Evolutionary conservation across 2,797 vertebrate genomes (phyloP).

Genomic region (Lepus townsendii): DNA sequence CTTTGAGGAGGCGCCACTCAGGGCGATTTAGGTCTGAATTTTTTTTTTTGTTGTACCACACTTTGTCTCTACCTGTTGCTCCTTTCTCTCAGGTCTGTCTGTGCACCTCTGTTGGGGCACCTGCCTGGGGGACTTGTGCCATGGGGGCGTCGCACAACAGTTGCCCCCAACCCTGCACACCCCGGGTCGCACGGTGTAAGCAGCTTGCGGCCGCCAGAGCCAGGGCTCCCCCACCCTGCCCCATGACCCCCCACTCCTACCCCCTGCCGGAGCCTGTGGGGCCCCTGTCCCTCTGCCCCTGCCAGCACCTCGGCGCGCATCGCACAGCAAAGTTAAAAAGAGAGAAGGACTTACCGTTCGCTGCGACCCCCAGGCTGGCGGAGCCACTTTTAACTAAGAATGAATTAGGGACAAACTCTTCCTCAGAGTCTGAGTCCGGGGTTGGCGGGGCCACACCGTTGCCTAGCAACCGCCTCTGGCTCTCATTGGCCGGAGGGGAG

Average conservation of each 20-base stretch:
- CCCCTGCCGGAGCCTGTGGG: neutral
- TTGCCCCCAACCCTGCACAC: neutral
- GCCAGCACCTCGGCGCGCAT: conserved; percentile 20
- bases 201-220: too few relatives aligned
- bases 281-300: conserved; percentile 35
- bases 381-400: conserved; percentile 99
- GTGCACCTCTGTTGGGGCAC: neutral
- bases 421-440: conserved; percentile 98
- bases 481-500: conserved; percentile 96
- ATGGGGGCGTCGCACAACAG: neutral
- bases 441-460: conserved; percentile 96
- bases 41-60: neutral
- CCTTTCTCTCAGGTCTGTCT: neutral
- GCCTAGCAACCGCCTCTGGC: conserved; percentile 98
- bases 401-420: conserved; percentile 98
- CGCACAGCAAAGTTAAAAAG: conserved; percentile 72
- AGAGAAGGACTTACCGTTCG: conserved; percentile 96
- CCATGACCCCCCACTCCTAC: too few relatives aligned
- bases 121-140: neutral
- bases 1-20: neutral
- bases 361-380: conserved; percentile 93
- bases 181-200: neutral
- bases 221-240: too few relatives aligned
- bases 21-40: neutral
- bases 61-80: conserved; percentile 26